These are phyloP conservation scores for Amphilophus citrinellus DNA, from an alignment of 2,113 vertebrate species.

Conservation along the genomic window DNA sequence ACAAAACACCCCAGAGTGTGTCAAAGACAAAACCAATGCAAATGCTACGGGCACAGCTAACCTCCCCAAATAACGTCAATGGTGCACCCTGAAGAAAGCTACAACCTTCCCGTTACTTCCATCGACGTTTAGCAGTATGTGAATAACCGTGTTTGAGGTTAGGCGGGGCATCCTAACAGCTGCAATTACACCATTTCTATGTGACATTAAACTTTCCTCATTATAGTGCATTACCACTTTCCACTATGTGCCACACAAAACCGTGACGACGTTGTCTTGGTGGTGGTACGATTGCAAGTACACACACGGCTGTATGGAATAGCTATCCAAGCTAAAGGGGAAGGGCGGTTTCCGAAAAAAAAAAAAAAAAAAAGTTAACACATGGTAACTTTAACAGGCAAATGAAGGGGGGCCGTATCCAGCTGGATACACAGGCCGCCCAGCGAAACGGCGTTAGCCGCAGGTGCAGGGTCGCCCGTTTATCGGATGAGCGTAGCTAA, in stretches of 20 bases:
- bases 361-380: not conserved
- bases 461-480: constrained; percentile 71
- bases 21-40: not conserved
- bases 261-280: constrained; percentile 63
- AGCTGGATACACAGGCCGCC: not conserved
- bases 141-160: not conserved
- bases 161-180: not conserved
- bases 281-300: constrained; percentile 31
- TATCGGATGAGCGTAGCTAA: constrained; percentile 54
- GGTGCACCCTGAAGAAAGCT: constrained; percentile 35
- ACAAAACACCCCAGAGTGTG: not conserved
- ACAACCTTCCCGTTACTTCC: constrained; percentile 29
- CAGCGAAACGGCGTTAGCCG: constrained; percentile 19
- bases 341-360: constrained; percentile 34
- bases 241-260: constrained; percentile 36
- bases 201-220: constrained; percentile 37
- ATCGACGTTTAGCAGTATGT: not conserved
- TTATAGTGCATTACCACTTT: not conserved
- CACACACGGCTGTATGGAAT: constrained; percentile 21
- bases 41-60: not conserved
- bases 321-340: constrained; percentile 21
- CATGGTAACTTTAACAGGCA: not conserved
- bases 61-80: constrained; percentile 5
- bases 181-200: not conserved
- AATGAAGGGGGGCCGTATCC: not conserved